Evolutionary conservation across 2,888 invertebrate species (phyloP).

Genomic region (Hemithea aestivaria): DNA sequence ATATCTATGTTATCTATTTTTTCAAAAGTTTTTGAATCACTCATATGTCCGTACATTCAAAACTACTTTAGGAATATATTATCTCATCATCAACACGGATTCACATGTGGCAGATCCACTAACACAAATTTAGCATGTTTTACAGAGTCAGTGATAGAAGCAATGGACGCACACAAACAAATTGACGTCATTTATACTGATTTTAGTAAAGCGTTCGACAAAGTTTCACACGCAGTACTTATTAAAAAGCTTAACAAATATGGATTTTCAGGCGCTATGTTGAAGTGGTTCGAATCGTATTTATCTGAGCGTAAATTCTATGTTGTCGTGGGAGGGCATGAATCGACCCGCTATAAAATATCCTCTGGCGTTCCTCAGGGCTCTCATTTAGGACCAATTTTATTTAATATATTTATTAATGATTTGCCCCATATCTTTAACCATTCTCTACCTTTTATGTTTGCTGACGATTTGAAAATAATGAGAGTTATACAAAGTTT

Average conservation of each 20-base stretch:
- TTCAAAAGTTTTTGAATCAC: constrained; percentile 1
- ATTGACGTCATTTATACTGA: constrained; percentile 7
- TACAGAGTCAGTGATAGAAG: constrained; percentile 1
- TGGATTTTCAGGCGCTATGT: background rate
- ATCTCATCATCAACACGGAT: constrained; percentile 7
- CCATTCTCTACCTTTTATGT: constrained; percentile 4
- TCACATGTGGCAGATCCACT: constrained; percentile 3
- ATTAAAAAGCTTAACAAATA: constrained; percentile 1
- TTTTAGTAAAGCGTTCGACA: constrained; percentile 9
- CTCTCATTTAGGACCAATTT: constrained; percentile 2
- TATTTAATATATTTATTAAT: constrained; percentile 8
- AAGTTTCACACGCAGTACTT: constrained; percentile 3
- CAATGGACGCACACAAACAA: constrained; percentile 3
- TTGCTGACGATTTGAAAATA: constrained; percentile 5
- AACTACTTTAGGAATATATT: constrained; percentile 1
- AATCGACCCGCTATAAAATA: background rate
- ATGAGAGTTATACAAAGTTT: background rate
- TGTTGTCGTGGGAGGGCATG: constrained; percentile 6
- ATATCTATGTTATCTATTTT: too few species aligned
- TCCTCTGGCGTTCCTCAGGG: constrained; percentile 4
- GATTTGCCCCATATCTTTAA: constrained; percentile 1
- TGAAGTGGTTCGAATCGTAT: constrained; percentile 5
- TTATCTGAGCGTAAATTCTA: constrained; percentile 4
- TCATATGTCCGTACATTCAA: constrained; percentile 1
- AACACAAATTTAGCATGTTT: constrained; percentile 6